phyloP scores from a whole-genome alignment of 2,113 vertebrate species.

The Cacatua alba region DNA sequence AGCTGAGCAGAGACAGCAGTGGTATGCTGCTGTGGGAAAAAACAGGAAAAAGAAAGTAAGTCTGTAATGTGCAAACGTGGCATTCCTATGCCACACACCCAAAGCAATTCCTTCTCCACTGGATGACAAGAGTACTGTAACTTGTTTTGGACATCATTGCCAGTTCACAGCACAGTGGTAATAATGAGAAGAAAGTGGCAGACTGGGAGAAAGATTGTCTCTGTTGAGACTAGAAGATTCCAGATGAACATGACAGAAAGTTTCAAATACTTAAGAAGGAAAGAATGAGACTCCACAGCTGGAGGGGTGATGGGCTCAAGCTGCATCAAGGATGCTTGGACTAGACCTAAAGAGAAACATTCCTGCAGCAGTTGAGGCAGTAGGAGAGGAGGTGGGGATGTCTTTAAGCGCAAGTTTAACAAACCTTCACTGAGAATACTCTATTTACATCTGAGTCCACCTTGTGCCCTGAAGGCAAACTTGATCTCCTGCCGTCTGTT shows the following conservation, averaged over 20 bases:
- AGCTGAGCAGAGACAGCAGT: background rate
- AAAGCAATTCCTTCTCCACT: background rate
- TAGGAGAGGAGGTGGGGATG: background rate
- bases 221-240: background rate
- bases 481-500: background rate
- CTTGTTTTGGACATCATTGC: background rate
- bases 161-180: background rate
- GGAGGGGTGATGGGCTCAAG: background rate
- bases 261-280: background rate
- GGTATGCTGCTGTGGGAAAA: background rate
- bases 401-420: background rate
- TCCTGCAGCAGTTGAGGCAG: background rate
- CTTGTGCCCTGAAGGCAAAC: background rate
- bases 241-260: background rate
- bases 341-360: background rate
- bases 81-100: background rate
- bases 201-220: background rate
- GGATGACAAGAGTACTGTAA: background rate
- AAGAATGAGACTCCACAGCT: background rate
- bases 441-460: background rate
- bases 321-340: background rate
- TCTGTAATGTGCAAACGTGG: background rate
- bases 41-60: background rate
- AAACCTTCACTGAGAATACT: background rate
- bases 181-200: background rate